A percentile compares a stretch with the other conserved stretches of the same genome.
Evolutionary conservation across 2,113 vertebrate species (phyloP).

Genomic region (Mystacornis crossleyi): DNA sequence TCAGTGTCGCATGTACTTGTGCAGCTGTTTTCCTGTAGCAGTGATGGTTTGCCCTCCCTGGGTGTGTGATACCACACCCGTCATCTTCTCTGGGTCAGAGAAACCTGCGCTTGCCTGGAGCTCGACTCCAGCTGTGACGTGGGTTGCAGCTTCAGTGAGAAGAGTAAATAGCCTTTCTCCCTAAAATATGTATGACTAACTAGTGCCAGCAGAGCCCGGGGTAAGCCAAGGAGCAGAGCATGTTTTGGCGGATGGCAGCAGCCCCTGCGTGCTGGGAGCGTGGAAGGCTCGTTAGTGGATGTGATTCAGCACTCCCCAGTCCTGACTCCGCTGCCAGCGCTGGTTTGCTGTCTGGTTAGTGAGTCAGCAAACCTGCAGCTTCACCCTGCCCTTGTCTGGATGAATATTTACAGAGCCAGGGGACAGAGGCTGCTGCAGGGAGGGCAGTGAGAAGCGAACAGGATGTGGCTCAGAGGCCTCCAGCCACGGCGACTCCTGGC

Average conservation of each 20-base stretch:
- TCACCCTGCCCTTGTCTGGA: not conserved
- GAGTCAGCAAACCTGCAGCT: not conserved
- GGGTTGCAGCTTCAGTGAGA: not conserved
- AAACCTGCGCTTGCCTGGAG: not conserved
- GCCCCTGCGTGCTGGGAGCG: not conserved
- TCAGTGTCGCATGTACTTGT: not conserved
- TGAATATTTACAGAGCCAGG: not conserved
- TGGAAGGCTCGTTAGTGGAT: not conserved
- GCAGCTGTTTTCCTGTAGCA: not conserved
- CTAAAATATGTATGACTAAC: not conserved
- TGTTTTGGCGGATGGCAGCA: not conserved
- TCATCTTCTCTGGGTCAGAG: not conserved
- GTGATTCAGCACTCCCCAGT: not conserved
- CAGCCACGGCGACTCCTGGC: accelerated
- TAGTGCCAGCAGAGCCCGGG: not conserved
- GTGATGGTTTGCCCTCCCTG: not conserved
- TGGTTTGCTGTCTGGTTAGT: not conserved
- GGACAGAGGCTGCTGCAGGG: not conserved
- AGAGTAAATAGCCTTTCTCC: not conserved
- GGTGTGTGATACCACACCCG: no score
- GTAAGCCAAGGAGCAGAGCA: not conserved
- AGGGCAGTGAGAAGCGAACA: accelerated
- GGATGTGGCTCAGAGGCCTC: not conserved
- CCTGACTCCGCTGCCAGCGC: not conserved
- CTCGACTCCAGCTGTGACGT: not conserved